phyloP scores from a whole-genome alignment of 2,113 vertebrate species.

The Campylorhamphus procurvoides region DNA sequence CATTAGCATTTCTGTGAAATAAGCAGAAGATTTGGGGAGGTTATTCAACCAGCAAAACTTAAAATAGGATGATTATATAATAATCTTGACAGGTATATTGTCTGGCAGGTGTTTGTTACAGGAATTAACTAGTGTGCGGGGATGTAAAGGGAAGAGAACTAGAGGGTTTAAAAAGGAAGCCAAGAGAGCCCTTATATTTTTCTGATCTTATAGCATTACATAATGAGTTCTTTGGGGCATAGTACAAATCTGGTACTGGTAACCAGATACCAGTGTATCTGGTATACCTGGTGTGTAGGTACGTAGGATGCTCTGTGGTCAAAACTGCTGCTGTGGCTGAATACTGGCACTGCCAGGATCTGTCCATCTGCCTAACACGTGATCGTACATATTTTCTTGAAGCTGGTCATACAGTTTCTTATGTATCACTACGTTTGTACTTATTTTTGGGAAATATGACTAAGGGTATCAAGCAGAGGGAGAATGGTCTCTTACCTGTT shows the following conservation, averaged over 20 bases:
- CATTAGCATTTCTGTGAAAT: neutral
- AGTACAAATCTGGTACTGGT: neutral
- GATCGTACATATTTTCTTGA: neutral
- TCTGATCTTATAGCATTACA: neutral
- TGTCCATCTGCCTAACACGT: accelerated
- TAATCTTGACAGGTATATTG: neutral
- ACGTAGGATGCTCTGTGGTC: neutral
- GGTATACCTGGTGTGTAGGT: neutral
- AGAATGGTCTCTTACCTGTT: neutral
- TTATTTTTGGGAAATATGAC: neutral
- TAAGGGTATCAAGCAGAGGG: neutral
- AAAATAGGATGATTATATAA: neutral
- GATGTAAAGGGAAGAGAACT: neutral
- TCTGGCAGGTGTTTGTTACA: neutral
- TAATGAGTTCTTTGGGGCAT: neutral
- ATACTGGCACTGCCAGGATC: neutral
- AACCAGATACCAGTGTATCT: too few species aligned
- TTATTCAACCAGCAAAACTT: neutral
- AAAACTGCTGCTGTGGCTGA: neutral
- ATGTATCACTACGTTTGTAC: neutral
- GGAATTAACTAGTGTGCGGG: neutral
- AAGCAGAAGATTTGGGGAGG: neutral
- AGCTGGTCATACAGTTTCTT: neutral
- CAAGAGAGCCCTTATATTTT: neutral
- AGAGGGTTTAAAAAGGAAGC: neutral